These are phyloP conservation scores for Dicaeum eximium DNA, from an alignment of 2,113 vertebrate genomes.

Conservation along the genomic window DNA sequence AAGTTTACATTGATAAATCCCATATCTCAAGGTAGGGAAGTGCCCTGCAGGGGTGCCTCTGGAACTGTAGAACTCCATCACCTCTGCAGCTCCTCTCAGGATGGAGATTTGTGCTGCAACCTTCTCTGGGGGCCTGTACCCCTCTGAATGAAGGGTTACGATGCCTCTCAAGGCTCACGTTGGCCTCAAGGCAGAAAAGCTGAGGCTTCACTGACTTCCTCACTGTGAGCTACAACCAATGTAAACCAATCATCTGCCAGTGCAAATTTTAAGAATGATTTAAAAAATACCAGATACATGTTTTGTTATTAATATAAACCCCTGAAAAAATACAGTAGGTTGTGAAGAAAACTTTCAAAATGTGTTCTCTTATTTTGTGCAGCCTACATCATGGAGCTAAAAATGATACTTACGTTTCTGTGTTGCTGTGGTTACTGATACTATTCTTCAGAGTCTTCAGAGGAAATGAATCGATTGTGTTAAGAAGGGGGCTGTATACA, in stretches of 20 bases:
- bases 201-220: neutral
- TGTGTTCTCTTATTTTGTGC: neutral
- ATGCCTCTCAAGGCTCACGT: rapidly evolving
- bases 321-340: neutral
- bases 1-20: neutral
- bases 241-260: neutral
- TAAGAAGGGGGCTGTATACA: neutral
- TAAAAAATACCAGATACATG: neutral
- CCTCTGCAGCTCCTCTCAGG: neutral
- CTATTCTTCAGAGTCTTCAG: constrained; percentile 33
- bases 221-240: neutral
- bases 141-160: neutral
- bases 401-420: constrained; percentile 37
- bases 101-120: rapidly evolving
- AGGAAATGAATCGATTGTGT: neutral
- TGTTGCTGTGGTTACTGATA: constrained; percentile 54
- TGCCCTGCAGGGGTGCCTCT: neutral
- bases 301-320: constrained; percentile 9
- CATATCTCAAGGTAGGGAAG: neutral
- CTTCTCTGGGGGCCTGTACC: neutral
- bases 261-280: neutral
- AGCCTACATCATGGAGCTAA: constrained; percentile 29
- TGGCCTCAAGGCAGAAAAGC: neutral
- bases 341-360: constrained; percentile 13
- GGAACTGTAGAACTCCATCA: neutral